Conservation (phyloP, 2,888 invertebrate species). For the Drosophila greeni region DNA sequence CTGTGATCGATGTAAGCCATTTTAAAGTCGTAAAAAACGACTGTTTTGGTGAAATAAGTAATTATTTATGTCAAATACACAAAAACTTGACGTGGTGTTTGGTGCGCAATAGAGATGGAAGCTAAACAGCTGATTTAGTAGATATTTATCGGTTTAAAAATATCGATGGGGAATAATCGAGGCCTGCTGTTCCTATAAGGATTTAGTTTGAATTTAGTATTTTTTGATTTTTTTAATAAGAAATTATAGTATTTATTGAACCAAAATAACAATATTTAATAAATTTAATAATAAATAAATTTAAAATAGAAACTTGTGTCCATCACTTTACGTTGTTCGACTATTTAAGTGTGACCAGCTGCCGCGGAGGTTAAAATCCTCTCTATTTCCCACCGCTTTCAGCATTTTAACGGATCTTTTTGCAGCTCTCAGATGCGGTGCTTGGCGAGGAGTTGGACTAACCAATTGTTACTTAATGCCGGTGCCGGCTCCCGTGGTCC, state of each 20-base stretch:
- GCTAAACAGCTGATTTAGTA: conserved; percentile 5
- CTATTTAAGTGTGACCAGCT: not conserved
- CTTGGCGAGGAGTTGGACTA: conserved; percentile 54
- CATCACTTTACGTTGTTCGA: not conserved
- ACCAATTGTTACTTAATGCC: conserved; percentile 40
- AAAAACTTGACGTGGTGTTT: conserved; percentile 34
- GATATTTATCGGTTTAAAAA: not conserved
- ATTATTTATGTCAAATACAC: not conserved
- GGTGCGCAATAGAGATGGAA: conserved; percentile 2
- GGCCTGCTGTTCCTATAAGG: not conserved
- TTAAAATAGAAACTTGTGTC: not conserved
- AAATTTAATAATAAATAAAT: not conserved
- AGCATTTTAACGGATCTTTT: not conserved
- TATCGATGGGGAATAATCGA: not conserved
- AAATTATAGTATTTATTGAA: not conserved
- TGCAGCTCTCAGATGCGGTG: conserved; percentile 52
- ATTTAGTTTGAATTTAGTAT: not conserved
- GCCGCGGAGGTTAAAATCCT: not conserved
- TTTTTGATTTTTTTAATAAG: not conserved
- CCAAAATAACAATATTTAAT: not conserved
- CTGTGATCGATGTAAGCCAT: conserved; percentile 65
- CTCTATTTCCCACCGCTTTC: not conserved
- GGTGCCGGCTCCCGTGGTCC: conserved; percentile 1
- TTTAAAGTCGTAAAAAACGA: not conserved
- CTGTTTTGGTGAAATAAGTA: not conserved